Conservation (phyloP, 2,113 vertebrate species). For the Cephalopterus ornatus region DNA sequence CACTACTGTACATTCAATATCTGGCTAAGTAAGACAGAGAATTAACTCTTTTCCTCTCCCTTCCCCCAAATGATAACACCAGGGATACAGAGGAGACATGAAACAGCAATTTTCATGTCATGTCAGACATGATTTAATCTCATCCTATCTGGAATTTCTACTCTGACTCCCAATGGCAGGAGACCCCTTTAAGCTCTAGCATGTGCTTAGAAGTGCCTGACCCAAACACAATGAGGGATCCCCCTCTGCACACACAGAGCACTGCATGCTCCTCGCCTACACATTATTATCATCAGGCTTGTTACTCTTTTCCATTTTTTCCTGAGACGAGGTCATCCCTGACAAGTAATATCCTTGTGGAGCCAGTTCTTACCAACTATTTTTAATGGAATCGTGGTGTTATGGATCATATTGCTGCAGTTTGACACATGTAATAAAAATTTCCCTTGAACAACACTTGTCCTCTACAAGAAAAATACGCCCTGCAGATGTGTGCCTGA, state of each 20-base stretch:
- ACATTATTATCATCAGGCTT: background rate
- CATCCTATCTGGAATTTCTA: background rate
- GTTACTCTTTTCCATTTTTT: background rate
- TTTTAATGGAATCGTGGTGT: background rate
- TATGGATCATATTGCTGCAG: background rate
- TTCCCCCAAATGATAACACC: background rate
- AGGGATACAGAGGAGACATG: background rate
- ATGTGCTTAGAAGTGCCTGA: fast-evolving
- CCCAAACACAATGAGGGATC: background rate
- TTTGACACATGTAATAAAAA: background rate
- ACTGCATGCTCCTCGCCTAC: background rate
- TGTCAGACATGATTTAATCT: background rate
- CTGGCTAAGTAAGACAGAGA: background rate
- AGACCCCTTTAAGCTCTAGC: background rate
- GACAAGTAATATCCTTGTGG: background rate
- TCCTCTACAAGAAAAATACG: background rate
- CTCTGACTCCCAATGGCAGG: background rate
- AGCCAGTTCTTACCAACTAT: background rate
- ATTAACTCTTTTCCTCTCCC: background rate
- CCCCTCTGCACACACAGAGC: background rate
- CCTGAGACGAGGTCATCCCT: background rate
- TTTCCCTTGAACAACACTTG: background rate
- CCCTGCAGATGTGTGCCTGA: background rate
- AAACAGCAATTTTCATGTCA: background rate
- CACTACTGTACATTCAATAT: background rate